phyloP scores from a whole-genome alignment of 2,113 vertebrate genomes.

The Epinephelus moara region DNA sequence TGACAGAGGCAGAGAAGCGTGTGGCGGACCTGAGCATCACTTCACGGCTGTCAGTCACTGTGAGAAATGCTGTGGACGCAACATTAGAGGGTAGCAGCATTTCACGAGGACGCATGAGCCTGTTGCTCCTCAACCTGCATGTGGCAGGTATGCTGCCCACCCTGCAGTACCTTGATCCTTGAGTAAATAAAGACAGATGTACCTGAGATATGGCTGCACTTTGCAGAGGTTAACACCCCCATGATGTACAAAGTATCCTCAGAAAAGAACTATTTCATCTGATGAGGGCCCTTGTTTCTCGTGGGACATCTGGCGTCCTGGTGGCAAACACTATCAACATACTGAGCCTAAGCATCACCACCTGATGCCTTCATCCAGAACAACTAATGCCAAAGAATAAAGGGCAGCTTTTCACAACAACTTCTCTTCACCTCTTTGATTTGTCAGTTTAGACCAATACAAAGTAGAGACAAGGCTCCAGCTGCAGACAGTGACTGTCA shows the following conservation, averaged over 20 bases:
- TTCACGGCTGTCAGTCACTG: not conserved
- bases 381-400: not conserved
- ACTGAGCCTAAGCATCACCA: not conserved
- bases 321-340: not conserved
- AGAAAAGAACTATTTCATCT: not conserved
- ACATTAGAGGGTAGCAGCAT: not conserved
- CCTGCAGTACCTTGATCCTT: not conserved
- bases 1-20: slow-evolving; percentile 3
- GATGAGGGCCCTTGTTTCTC: not conserved
- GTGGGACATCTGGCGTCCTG: not conserved
- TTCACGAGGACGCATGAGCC: not conserved
- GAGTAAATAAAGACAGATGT: not conserved
- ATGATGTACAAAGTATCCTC: not conserved
- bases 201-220: not conserved
- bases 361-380: not conserved
- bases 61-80: not conserved
- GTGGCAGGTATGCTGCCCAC: not conserved
- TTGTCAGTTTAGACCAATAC: too few relatives aligned
- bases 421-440: not conserved
- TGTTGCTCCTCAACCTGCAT: not conserved
- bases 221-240: not conserved
- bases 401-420: not conserved
- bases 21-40: not conserved
- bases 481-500: not conserved
- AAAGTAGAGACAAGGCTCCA: not conserved